phyloP scores from a whole-genome alignment of 2,797 vertebrate species.

The Rhinogobio ventralis region DNA sequence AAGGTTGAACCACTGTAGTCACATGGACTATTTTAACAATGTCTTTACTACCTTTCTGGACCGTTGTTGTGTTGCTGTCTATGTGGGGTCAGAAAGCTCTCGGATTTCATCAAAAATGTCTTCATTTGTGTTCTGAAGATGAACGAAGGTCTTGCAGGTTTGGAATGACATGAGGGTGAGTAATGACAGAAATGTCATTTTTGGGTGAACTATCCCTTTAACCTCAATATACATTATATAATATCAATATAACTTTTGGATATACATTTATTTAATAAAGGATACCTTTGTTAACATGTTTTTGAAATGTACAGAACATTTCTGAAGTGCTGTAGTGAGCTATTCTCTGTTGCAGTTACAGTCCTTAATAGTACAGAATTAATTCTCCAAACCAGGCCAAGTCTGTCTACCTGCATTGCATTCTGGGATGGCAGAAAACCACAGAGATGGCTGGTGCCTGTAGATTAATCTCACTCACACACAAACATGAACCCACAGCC shows the following conservation, averaged over 20 bases:
- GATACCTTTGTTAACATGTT: background rate
- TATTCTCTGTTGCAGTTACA: background rate
- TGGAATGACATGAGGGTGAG: no score
- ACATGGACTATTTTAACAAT: no score
- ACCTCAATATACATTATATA: background rate
- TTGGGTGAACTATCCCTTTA: no score
- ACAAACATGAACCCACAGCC: conserved; percentile 59
- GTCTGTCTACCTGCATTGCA: conserved; percentile 27
- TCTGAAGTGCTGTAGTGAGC: background rate
- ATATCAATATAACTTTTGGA: background rate
- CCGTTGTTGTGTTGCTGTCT: no score
- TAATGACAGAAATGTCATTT: no score
- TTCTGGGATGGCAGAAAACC: conserved; percentile 50
- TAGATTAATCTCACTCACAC: conserved; percentile 61
- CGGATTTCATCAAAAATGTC: no score
- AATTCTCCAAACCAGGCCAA: background rate
- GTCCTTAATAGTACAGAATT: background rate
- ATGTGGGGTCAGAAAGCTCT: no score
- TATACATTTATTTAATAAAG: background rate
- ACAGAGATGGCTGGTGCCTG: conserved; percentile 57
- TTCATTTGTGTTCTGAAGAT: no score
- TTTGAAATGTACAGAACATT: background rate
- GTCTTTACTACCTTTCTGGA: no score
- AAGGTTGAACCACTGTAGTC: no score
- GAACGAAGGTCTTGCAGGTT: no score